Conservation (phyloP, 1,140 invertebrate species). For the Calosoma granatense region DNA sequence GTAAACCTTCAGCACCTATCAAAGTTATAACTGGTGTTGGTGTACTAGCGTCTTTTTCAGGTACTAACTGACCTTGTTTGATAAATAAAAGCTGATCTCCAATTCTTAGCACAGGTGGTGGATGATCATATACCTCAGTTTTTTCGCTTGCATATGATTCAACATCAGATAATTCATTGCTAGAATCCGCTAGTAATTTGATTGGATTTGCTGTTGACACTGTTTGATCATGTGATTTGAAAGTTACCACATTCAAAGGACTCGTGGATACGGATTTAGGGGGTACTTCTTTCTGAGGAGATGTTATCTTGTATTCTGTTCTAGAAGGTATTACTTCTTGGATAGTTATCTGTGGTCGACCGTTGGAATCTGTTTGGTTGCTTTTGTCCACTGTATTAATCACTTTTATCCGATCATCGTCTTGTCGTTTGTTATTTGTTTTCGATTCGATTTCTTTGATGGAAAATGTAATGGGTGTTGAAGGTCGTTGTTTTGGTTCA, state of each 20-base stretch:
- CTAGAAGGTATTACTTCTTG: constrained; percentile 29
- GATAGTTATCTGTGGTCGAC: constrained; percentile 27
- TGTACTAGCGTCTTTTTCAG: constrained; percentile 29
- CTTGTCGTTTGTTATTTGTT: neutral
- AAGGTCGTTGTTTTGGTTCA: neutral
- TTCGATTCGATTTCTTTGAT: neutral
- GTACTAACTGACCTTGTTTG: constrained; percentile 30
- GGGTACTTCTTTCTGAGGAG: constrained; percentile 16
- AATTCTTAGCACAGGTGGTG: constrained; percentile 33
- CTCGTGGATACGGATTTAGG: constrained; percentile 13
- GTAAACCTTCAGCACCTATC: constrained; percentile 35
- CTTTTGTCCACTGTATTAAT: neutral
- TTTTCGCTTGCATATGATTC: constrained; percentile 31
- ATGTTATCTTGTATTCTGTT: constrained; percentile 11
- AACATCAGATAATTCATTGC: constrained; percentile 35
- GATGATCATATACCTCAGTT: constrained; percentile 30
- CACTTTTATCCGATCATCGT: neutral
- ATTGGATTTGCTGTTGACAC: constrained; percentile 32
- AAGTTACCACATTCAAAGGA: neutral
- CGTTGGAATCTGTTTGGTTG: constrained; percentile 6
- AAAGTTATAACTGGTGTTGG: constrained; percentile 33
- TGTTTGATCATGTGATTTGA: constrained; percentile 32
- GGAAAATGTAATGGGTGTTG: neutral
- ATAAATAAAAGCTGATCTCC: constrained; percentile 34
- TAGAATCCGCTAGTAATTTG: constrained; percentile 29